These are phyloP conservation scores for Melanotaenia nigrans DNA, from an alignment of 2,797 vertebrate genomes.

Conservation along the genomic window DNA sequence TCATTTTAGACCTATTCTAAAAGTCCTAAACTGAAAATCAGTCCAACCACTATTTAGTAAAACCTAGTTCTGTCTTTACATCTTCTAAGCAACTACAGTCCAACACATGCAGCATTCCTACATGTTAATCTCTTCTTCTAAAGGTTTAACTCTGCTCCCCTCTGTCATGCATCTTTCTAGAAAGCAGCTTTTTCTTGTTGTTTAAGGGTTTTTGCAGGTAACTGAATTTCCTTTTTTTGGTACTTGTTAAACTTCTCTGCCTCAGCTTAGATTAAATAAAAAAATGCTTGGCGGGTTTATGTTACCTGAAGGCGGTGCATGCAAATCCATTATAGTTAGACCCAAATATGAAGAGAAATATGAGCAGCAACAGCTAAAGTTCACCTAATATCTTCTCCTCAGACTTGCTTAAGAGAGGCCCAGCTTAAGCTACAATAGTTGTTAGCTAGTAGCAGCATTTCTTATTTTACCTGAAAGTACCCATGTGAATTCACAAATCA, in stretches of 20 bases:
- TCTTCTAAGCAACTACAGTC: neutral
- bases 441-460: neutral
- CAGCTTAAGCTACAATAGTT: neutral
- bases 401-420: neutral
- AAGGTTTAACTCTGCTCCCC: neutral
- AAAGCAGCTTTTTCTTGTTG: neutral
- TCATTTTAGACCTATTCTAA: neutral
- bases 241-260: too few species aligned
- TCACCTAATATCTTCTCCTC: neutral
- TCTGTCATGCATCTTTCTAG: neutral
- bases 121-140: neutral
- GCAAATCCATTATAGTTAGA: neutral
- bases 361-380: too few species aligned
- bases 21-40: too few species aligned
- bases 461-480: neutral
- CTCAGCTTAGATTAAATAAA: neutral
- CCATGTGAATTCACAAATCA: neutral
- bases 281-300: neutral
- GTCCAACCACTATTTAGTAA: neutral
- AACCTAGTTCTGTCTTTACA: neutral
- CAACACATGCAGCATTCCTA: neutral
- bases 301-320: neutral
- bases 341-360: neutral
- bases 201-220: neutral
- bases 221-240: too few species aligned